A percentile compares a stretch with the other conserved stretches of the same genome.
Evolutionary conservation across 2,888 invertebrate species (phyloP).

Genomic region (Drosophila anceps): DNA sequence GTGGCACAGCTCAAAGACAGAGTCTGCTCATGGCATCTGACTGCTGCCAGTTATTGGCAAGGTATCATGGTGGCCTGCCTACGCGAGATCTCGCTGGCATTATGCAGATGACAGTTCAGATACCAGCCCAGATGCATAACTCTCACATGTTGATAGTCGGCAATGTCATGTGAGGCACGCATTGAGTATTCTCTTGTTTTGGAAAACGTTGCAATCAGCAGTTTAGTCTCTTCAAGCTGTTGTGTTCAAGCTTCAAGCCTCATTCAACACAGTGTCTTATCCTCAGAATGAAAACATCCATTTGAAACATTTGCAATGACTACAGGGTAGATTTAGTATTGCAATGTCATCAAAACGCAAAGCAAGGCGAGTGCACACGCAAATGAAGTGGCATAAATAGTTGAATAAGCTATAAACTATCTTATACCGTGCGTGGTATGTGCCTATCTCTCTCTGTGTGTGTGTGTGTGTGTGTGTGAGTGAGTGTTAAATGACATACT

Average conservation of each 20-base stretch:
- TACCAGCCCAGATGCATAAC: background rate
- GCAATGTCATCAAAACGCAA: conserved; percentile 1
- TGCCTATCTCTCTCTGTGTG: background rate
- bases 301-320: background rate
- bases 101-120: background rate
- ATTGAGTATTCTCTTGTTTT: too few species aligned
- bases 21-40: background rate
- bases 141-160: too few species aligned
- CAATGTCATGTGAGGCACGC: too few species aligned
- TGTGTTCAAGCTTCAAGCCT: background rate
- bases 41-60: background rate
- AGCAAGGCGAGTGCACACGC: conserved; percentile 4
- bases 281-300: too few species aligned
- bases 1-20: background rate
- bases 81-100: background rate
- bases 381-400: conserved; percentile 16
- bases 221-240: too few species aligned
- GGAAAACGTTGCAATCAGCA: too few species aligned
- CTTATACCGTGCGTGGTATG: background rate
- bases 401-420: conserved; percentile 27
- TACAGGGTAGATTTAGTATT: background rate
- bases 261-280: background rate
- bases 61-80: background rate
- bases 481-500: conserved; percentile 2
- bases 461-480: background rate